These are phyloP conservation scores for Agrochola lychnidis DNA, from an alignment of 2,888 invertebrate species.

Conservation along the genomic window DNA sequence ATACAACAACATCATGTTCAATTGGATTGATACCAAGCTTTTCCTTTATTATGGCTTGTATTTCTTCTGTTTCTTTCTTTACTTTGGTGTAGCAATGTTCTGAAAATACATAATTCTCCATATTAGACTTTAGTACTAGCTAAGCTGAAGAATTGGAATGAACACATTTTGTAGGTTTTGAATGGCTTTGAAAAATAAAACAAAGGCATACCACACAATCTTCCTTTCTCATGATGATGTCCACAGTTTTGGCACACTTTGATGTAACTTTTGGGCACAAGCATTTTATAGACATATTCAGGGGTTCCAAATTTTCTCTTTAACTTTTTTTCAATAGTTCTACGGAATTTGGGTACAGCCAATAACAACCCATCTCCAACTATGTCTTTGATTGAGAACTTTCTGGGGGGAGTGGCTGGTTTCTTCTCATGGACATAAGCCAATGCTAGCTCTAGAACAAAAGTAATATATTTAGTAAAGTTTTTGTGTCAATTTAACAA, in stretches of 20 bases:
- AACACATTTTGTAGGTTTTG: neutral
- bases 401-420: constrained; percentile 65
- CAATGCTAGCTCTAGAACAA: constrained; percentile 81
- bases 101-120: constrained; percentile 75
- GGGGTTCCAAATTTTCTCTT: constrained; percentile 94
- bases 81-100: constrained; percentile 96
- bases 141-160: constrained; percentile 71
- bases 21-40: constrained; percentile 93
- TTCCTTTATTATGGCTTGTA: constrained; percentile 94
- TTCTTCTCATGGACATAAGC: constrained; percentile 76
- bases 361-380: constrained; percentile 94
- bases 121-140: neutral
- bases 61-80: constrained; percentile 94
- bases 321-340: constrained; percentile 94
- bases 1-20: constrained; percentile 95
- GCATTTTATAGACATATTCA: constrained; percentile 92
- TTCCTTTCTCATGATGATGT: constrained; percentile 94
- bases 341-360: constrained; percentile 95
- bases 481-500: neutral
- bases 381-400: constrained; percentile 91
- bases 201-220: constrained; percentile 93
- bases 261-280: constrained; percentile 93
- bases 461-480: neutral
- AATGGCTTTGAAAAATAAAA: neutral
- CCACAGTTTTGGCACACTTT: constrained; percentile 96